phyloP scores from a whole-genome alignment of 2,113 vertebrate genomes.

The Pluvialis apricaria region DNA sequence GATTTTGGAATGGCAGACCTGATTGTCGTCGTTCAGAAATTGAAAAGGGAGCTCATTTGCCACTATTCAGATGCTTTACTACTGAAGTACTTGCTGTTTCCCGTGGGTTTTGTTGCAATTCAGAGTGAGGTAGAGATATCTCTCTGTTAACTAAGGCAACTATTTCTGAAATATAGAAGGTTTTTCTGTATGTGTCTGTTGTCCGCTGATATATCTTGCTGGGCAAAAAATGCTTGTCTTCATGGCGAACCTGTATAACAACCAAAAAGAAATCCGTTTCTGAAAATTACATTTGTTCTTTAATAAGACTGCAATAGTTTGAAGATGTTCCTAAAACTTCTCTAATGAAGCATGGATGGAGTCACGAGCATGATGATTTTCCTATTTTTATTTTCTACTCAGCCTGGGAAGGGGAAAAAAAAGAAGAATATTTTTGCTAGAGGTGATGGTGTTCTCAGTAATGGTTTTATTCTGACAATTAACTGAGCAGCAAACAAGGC shows the following conservation, averaged over 20 bases:
- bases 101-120: background rate
- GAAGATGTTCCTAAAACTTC: background rate
- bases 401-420: background rate
- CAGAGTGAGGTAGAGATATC: background rate
- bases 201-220: background rate
- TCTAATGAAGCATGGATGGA: background rate
- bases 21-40: background rate
- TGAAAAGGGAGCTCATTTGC: slow-evolving; percentile 16
- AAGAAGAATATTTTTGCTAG: background rate
- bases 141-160: background rate
- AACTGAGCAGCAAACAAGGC: background rate
- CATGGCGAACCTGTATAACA: background rate
- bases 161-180: background rate
- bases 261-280: background rate
- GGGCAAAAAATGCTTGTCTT: background rate
- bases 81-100: background rate
- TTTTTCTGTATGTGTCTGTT: background rate
- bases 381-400: background rate
- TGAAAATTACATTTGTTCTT: background rate
- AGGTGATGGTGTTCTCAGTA: background rate
- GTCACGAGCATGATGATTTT: background rate
- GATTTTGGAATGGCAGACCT: background rate
- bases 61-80: background rate
- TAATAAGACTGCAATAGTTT: background rate
- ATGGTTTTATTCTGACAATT: background rate